Evolutionary conservation across 2,888 invertebrate genomes (phyloP).

Genomic region (Loripinus fragilis): DNA sequence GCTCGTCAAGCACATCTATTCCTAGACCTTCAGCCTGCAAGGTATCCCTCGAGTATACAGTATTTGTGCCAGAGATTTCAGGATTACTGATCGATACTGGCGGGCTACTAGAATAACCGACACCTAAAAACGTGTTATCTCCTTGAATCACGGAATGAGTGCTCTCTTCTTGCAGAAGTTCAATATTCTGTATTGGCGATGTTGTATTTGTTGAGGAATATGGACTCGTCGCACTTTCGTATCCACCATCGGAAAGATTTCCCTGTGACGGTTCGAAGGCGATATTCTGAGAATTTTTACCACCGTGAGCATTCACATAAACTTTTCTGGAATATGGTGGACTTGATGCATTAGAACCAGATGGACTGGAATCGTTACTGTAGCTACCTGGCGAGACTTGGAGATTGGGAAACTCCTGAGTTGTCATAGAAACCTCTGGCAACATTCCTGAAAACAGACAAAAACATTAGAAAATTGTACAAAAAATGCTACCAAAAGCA

Average conservation of each 20-base stretch:
- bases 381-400: background rate
- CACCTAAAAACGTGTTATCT: slow-evolving; percentile 13
- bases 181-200: slow-evolving; percentile 2
- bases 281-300: background rate
- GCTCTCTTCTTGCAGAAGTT: slow-evolving; percentile 1
- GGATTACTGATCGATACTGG: slow-evolving; percentile 3
- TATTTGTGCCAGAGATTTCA: background rate
- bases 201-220: slow-evolving; percentile 26
- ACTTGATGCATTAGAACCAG: background rate
- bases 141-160: slow-evolving; percentile 1
- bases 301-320: background rate
- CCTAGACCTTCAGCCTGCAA: background rate
- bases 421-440: background rate
- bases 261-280: background rate
- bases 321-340: slow-evolving; percentile 2
- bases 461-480: too few species aligned
- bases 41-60: background rate
- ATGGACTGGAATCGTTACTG: background rate
- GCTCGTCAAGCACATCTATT: slow-evolving; percentile 42
- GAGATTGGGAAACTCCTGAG: background rate
- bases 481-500: too few species aligned
- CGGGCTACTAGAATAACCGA: slow-evolving; percentile 1
- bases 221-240: slow-evolving; percentile 56
- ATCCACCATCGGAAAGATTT: slow-evolving; percentile 40
- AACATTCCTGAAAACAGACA: background rate